Percentiles rank a stretch among this genome's conserved stretches.
These are phyloP conservation scores for Etheostoma spectabile DNA, from an alignment of 2,113 vertebrate genomes.

Conservation along the genomic window DNA sequence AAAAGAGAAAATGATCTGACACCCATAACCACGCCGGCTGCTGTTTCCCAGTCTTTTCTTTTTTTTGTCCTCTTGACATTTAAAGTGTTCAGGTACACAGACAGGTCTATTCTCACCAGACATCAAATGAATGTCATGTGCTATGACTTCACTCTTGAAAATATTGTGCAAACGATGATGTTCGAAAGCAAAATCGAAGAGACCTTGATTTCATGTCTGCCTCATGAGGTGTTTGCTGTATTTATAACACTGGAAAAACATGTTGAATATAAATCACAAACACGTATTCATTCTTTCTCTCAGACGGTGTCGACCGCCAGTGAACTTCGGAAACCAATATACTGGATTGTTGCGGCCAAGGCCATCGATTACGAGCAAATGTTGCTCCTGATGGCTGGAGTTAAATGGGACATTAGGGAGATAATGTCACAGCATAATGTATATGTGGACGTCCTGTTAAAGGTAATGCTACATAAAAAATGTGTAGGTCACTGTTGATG, in stretches of 20 bases:
- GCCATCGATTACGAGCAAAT: constrained; percentile 99
- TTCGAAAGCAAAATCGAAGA: background rate
- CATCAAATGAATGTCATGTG: constrained; percentile 47
- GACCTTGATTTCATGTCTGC: background rate
- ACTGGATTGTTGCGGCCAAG: constrained; percentile 99
- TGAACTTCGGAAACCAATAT: constrained; percentile 97
- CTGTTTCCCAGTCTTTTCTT: background rate
- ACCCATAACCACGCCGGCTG: background rate
- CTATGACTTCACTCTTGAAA: constrained; percentile 22
- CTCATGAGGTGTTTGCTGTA: background rate
- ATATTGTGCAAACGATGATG: background rate
- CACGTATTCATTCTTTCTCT: constrained; percentile 40
- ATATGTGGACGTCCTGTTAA: constrained; percentile 96
- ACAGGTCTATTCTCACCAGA: constrained; percentile 20
- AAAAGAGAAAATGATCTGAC: constrained; percentile 19
- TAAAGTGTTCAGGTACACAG: constrained; percentile 28
- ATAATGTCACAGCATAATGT: constrained; percentile 99
- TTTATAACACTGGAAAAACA: background rate
- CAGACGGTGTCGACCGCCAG: constrained; percentile 98
- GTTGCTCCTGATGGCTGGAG: constrained; percentile 94
- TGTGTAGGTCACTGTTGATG: background rate
- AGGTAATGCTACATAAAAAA: constrained; percentile 83
- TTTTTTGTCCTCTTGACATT: constrained; percentile 44
- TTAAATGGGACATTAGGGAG: constrained; percentile 99
- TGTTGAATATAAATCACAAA: background rate